Evolutionary conservation across 2,888 invertebrate genomes (phyloP).

Genomic region (Axea sp.): DNA sequence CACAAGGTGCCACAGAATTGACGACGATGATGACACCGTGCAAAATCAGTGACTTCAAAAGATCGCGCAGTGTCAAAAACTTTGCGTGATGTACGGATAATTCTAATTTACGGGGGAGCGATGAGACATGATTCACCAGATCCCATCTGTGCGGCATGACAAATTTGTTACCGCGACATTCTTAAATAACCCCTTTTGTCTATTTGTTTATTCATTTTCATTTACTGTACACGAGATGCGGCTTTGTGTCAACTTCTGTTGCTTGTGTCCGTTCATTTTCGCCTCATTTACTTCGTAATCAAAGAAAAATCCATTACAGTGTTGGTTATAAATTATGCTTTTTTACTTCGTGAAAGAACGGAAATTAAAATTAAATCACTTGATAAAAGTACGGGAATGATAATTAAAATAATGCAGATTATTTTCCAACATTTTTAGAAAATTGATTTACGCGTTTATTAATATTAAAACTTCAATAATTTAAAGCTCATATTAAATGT

Average conservation of each 20-base stretch:
- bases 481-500: too few relatives aligned
- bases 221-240: neutral
- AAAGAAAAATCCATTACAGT: slow-evolving; percentile 29
- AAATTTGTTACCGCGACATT: slow-evolving; percentile 41
- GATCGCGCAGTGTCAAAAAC: slow-evolving; percentile 46
- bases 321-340: slow-evolving; percentile 14
- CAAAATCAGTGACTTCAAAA: slow-evolving; percentile 57
- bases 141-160: slow-evolving; percentile 39
- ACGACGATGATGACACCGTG: slow-evolving; percentile 55
- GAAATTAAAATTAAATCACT: slow-evolving; percentile 16
- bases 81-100: slow-evolving; percentile 26
- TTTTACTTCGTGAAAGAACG: slow-evolving; percentile 1
- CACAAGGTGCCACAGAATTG: slow-evolving; percentile 48
- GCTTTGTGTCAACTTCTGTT: slow-evolving; percentile 12
- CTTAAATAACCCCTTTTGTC: slow-evolving; percentile 34
- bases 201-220: slow-evolving; percentile 41
- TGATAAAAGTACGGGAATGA: too few relatives aligned
- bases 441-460: too few relatives aligned
- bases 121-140: slow-evolving; percentile 46
- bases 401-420: too few relatives aligned
- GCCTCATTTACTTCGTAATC: slow-evolving; percentile 49
- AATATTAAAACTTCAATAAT: too few relatives aligned
- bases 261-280: slow-evolving; percentile 15
- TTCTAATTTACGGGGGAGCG: slow-evolving; percentile 37
- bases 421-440: too few relatives aligned